Percentiles rank a stretch among this genome's conserved stretches.
These are phyloP conservation scores for Pogonocherus hispidulus DNA, from an alignment of 2,888 invertebrate genomes.

Conservation along the genomic window DNA sequence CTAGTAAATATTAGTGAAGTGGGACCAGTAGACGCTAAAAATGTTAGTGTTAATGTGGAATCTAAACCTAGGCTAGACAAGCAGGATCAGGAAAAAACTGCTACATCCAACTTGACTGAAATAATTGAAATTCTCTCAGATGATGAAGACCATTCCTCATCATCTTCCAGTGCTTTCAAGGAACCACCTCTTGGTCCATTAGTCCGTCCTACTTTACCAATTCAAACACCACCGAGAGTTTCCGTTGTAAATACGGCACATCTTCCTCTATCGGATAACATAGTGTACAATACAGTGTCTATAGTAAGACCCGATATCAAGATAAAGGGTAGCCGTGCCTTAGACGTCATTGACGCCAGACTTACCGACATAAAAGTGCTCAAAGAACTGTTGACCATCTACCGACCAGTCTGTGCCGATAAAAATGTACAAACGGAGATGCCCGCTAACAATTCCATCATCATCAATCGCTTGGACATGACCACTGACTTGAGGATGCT, in stretches of 20 bases:
- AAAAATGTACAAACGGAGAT: slow-evolving; percentile 42
- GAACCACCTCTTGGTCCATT: not conserved
- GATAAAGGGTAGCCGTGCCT: slow-evolving; percentile 39
- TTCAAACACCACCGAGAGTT: not conserved
- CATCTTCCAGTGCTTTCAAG: not conserved
- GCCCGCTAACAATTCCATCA: slow-evolving; percentile 42
- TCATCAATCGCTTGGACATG: slow-evolving; percentile 30
- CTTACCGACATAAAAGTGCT: slow-evolving; percentile 43
- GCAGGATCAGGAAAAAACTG: not conserved
- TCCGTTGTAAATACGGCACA: not conserved
- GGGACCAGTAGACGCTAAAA: not conserved
- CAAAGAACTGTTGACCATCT: slow-evolving; percentile 42
- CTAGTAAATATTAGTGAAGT: not conserved
- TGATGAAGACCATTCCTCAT: slow-evolving; percentile 36
- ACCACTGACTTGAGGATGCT: slow-evolving; percentile 46
- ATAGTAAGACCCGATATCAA: slow-evolving; percentile 43
- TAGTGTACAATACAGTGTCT: slow-evolving; percentile 33
- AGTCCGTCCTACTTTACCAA: too few species aligned
- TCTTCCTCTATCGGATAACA: slow-evolving; percentile 5
- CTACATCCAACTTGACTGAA: not conserved
- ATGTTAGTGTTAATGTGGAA: not conserved
- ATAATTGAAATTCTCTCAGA: slow-evolving; percentile 43
- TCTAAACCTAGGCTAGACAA: not conserved
- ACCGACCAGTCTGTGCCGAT: slow-evolving; percentile 2
- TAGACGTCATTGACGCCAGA: slow-evolving; percentile 33